Evolutionary conservation across 2,888 invertebrate genomes (phyloP), one percentile per base, ranked within the genome.

Genomic region (Rhorus exstirpatorius): DNA sequence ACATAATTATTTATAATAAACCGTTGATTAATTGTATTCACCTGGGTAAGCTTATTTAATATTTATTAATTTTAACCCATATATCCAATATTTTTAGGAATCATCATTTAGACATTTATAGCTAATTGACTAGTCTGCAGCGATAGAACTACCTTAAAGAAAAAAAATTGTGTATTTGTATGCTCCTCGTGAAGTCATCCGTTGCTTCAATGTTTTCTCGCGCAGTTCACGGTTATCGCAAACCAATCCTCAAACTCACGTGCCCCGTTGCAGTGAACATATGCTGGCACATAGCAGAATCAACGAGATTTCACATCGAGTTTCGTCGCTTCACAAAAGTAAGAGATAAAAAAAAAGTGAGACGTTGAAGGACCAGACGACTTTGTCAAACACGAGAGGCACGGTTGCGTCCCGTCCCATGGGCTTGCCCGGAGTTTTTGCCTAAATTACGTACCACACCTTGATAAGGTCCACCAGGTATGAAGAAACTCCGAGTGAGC

Each of bases 291-390:
- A n/a, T n/a, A 26, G 17, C 63, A 79, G 68, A 79, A 83, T 84
- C 83, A 76, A 86, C 70, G 82, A 76, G 86, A 86, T 86, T 86
- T 81, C 78, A 84, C 85, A 84, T 86, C 78, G 80, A 79, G 83
- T 84, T 53, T 79, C 49, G 81, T 60, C 38, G 81, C 31, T 77
- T 60, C 68, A 72, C 63, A 65, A 83, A 78, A 81, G 74, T 68
- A 49, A 55, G 46, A 76, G 74, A 83, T 75, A 76, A 81, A 49
- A 81, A 38, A 61, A 41, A 10, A 17, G 24, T 26, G 17, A 12
- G 67, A 1, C 44, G 17, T 49, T 51, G 8, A 14, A 19, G 21
- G 19, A 49, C 49, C 55, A 38, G 35, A 68, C 31, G 46, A 74
- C 51, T 72, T 67, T 60, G 49, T 26, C 65, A 44, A 79, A 72